Percentiles rank a stretch among this genome's conserved stretches.
Conservation (phyloP, 2,113 vertebrate genomes). For the Pseudorhombus dupliciocellatus region DNA sequence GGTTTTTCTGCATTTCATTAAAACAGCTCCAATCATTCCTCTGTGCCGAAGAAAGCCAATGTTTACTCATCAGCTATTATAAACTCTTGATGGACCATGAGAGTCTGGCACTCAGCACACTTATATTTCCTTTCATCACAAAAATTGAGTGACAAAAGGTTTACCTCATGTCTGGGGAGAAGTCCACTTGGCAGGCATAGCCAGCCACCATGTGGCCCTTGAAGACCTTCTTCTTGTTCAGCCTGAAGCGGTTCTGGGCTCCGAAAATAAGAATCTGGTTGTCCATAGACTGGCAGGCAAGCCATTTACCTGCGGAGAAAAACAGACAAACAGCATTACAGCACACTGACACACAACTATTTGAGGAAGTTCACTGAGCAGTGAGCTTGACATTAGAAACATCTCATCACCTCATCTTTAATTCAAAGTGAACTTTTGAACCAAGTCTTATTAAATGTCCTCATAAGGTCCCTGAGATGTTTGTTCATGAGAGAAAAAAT, state of each 20-base stretch:
- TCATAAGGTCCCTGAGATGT: background rate
- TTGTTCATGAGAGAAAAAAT: no score
- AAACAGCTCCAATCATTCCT: background rate
- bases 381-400: no score
- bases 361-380: background rate
- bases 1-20: background rate
- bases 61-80: background rate
- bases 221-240: constrained; percentile 99
- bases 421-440: background rate
- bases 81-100: constrained; percentile 1
- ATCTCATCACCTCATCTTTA: background rate
- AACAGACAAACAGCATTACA: constrained; percentile 1
- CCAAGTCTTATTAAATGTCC: background rate
- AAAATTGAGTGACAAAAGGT: background rate
- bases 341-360: background rate
- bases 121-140: background rate
- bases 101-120: no score
- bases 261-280: constrained; percentile 99
- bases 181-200: constrained; percentile 98
- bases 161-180: constrained; percentile 99
- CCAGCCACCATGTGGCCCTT: constrained; percentile 99
- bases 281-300: constrained; percentile 99
- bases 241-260: constrained; percentile 96
- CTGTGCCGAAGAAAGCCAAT: background rate
- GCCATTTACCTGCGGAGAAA: constrained; percentile 90